These are phyloP conservation scores for Calameuta filiformis DNA, from an alignment of 2,888 invertebrate species.

Conservation along the genomic window DNA sequence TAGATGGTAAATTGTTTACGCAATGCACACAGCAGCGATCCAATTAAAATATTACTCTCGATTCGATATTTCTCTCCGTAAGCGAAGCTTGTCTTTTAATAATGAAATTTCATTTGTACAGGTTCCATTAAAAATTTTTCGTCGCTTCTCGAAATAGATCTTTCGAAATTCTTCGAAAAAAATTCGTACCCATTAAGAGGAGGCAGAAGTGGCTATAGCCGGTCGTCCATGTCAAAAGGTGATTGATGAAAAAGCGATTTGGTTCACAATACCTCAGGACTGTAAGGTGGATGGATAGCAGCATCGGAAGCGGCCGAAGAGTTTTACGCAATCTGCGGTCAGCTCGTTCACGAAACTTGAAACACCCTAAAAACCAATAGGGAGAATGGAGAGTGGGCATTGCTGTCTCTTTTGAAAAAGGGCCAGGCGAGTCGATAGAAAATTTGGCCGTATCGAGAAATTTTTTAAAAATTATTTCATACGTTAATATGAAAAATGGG, in stretches of 20 bases:
- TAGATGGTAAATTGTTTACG: too few species aligned
- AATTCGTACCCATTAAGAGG: background rate
- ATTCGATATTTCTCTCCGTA: too few species aligned
- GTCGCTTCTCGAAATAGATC: background rate
- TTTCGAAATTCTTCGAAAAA: background rate
- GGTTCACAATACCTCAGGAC: background rate
- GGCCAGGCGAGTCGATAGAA: background rate
- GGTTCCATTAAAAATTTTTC: background rate
- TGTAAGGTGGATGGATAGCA: background rate
- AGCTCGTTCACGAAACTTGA: background rate
- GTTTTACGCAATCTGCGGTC: background rate
- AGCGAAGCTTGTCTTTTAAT: too few species aligned
- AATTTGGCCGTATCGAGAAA: background rate
- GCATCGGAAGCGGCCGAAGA: background rate
- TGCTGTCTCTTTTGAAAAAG: background rate
- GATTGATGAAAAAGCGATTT: conserved; percentile 5
- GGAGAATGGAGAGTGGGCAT: background rate
- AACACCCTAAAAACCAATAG: background rate
- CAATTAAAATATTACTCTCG: too few species aligned
- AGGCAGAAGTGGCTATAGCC: background rate
- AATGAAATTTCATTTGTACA: too few species aligned
- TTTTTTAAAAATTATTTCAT: background rate
- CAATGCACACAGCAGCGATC: too few species aligned
- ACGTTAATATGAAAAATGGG: background rate
- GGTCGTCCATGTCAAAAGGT: background rate